These are phyloP conservation scores for Petroica traversi DNA, from an alignment of 2,113 vertebrate species.

Conservation along the genomic window DNA sequence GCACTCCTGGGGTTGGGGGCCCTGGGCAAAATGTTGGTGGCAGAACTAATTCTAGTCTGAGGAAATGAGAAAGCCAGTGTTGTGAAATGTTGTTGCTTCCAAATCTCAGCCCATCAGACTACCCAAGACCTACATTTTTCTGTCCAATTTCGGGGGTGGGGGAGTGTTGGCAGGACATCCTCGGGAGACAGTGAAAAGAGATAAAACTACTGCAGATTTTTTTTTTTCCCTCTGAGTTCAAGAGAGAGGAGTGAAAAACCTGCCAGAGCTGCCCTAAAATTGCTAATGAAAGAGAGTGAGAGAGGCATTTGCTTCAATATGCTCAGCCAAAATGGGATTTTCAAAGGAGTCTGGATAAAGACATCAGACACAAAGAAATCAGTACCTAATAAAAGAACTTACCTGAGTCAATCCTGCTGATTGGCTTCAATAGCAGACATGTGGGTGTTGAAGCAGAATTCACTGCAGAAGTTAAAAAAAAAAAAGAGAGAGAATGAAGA, in stretches of 20 bases:
- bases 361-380: conserved; percentile 71
- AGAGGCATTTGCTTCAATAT: conserved; percentile 64
- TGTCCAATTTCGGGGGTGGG: conserved; percentile 36
- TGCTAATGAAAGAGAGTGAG: conserved; percentile 65
- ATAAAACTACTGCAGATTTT: not conserved
- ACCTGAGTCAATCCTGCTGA: conserved; percentile 66
- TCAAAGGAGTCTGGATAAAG: conserved; percentile 66
- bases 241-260: conserved; percentile 50
- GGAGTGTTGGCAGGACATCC: conserved; percentile 44
- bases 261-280: conserved; percentile 56
- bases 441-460: conserved; percentile 66
- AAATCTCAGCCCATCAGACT: conserved; percentile 39
- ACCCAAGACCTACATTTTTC: conserved; percentile 49
- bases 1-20: conserved; percentile 63
- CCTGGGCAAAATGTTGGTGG: conserved; percentile 61
- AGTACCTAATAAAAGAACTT: conserved; percentile 68
- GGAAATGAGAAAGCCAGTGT: conserved; percentile 66
- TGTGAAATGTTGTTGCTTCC: conserved; percentile 35
- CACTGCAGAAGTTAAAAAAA: conserved; percentile 46
- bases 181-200: conserved; percentile 32
- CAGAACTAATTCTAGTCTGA: conserved; percentile 46
- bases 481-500: not conserved
- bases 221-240: not conserved
- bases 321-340: conserved; percentile 67
- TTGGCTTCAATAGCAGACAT: conserved; percentile 67